Conservation (phyloP, 1,140 invertebrate species). For the Cotesia chilonis region DNA sequence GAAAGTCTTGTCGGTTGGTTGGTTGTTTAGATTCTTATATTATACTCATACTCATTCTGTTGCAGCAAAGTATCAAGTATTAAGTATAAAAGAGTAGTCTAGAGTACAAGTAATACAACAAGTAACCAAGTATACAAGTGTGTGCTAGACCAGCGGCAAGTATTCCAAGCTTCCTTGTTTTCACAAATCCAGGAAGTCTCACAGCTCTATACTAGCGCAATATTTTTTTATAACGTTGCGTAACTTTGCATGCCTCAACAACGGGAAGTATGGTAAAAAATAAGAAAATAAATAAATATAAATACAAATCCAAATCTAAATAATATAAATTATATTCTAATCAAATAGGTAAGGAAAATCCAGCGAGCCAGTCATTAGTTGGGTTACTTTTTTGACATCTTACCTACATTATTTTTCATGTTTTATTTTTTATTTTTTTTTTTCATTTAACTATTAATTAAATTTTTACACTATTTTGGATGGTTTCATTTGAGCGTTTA, state of each 20-base stretch:
- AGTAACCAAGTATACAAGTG: too few species aligned
- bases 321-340: slow-evolving; percentile 9
- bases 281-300: slow-evolving; percentile 17
- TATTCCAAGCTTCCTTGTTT: slow-evolving; percentile 35
- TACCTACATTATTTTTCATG: not conserved
- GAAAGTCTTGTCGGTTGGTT: slow-evolving; percentile 38
- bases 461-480: slow-evolving; percentile 6
- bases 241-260: slow-evolving; percentile 26
- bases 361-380: not conserved
- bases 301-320: not conserved
- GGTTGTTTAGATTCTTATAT: slow-evolving; percentile 12
- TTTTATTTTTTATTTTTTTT: not conserved
- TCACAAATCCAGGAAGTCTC: slow-evolving; percentile 39
- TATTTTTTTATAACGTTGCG: slow-evolving; percentile 24
- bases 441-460: not conserved
- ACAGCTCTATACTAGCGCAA: slow-evolving; percentile 12
- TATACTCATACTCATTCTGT: too few species aligned
- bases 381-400: slow-evolving; percentile 4
- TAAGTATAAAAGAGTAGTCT: not conserved
- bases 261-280: slow-evolving; percentile 26
- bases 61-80: too few species aligned
- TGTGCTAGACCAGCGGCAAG: not conserved
- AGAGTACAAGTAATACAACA: not conserved
- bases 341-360: not conserved
- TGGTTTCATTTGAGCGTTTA: slow-evolving; percentile 36